Base-by-base conservation (phyloP, 2,113 vertebrate species). In the Ovibos moschatus region DNA sequence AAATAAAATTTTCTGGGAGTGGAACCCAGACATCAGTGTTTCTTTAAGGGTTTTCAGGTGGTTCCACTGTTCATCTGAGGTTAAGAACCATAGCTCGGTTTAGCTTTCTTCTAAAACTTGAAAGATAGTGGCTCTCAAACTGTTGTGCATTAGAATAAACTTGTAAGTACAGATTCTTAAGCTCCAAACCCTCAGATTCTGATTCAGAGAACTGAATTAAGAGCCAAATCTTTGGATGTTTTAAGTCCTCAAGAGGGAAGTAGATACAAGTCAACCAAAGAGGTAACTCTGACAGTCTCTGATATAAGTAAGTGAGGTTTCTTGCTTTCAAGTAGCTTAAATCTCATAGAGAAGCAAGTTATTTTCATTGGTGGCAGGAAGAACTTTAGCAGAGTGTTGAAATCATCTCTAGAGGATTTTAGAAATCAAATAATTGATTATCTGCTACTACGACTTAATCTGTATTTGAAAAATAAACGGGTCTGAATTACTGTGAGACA, bases 331-430 rank as follows among this genome's bases (percentile, higher is more conserved):
- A 79, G 85, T 16, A 96, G 85, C 6, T 96, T 81, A 84, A 95
- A 55, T 89, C 58, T 94, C 84, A 74, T 23, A 92, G 78, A 92
- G 28, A 62, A 50, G 4, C 27, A 83, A 87, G n/a, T 64, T 53
- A 64, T 87, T 94, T 97, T 92, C 62, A 92, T 82, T 95, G 60
- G 33, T 53, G 27, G 19, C 45, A 87, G 45, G 30, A 81, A 53
- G 53, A 95, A 36, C 86, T 93, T 90, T 87, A 67, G 47, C 58
- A 74, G 67, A 55, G 27, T 76, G 23, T 81, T 97, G 96, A 95
- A 81, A 92, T 84, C 7, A 92, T 53, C 36, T 87, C 76, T 40
- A 88, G 45, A 81, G 25, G 28, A 67, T 62, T 71, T 95, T 76
- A 92, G 78, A 85, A 91, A 91, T 57, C 45, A 23, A 23, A 91